Evolutionary conservation across 2,888 invertebrate species (phyloP), one percentile per base, ranked within the genome.

Genomic region (Rosalia funebris): DNA sequence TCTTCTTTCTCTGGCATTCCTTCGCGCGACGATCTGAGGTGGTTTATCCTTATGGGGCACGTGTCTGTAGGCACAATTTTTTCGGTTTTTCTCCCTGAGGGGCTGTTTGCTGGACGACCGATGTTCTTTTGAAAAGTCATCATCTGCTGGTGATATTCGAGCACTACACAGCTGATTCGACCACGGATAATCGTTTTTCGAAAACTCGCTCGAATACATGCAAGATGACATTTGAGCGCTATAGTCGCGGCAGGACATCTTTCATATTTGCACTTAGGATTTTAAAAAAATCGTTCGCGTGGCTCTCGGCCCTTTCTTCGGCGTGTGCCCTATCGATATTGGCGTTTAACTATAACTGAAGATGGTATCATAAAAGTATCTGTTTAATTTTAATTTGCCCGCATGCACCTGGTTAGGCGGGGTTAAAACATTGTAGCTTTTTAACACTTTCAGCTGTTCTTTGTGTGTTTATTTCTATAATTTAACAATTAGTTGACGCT

Each of bases 1-100:
- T 57, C 85, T 80, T 68, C 88, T 76, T 77, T 89, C 88, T 46
- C 89, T 79, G 3, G 87, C 88, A 75, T 89, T 89, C 58, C 88
- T 73, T 69, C 71, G 79, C 25, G 84, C 86, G 58, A 87, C 87
- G 60, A 86, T 81, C 73, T 86, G 85, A 14, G 85, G 83, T 9
- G 86, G 85, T 72, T 86, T 86, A 69, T 86, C 83, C 55, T 82
- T 79, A 71, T 81, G 79, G 0, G 81, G 81, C 75, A 81, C 79
- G 77, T 82, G 82, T 57, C 69, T 72, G 60, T 47, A 42, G 12
- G 39, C 45, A 16, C 31, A 11, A 60, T 56, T 60, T 59, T 61
- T 60, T 41, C 52, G 56, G 53, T 62, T 62, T 47, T 61, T 63
- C 41, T 63, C 66, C 53, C 60, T 62, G 52, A 66, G 37, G 15